phyloP scores from a whole-genome alignment of 2,113 vertebrate genomes.

The Tiliqua scincoides region DNA sequence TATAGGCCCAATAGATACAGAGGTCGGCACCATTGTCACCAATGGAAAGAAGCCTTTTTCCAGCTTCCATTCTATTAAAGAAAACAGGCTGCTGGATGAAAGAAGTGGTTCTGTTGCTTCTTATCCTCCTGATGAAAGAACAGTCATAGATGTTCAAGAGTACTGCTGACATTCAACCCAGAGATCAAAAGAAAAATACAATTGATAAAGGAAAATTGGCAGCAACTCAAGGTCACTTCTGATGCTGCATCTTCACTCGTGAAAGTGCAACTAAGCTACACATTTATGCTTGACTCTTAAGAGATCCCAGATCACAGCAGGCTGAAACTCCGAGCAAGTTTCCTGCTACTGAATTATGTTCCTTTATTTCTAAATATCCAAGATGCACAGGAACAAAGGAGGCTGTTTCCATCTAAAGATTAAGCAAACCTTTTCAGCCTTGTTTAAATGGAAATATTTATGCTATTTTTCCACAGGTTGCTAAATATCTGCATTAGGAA shows the following conservation, averaged over 20 bases:
- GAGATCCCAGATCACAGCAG: neutral
- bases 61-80: neutral
- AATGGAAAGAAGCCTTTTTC: neutral
- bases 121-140: slow-evolving; percentile 8
- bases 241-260: neutral
- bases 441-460: neutral
- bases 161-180: neutral
- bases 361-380: neutral
- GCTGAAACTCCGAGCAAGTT: neutral
- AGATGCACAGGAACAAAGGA: neutral
- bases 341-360: neutral
- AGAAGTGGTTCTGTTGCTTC: neutral
- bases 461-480: neutral
- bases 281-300: neutral
- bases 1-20: neutral
- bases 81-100: neutral
- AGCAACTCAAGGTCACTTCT: neutral
- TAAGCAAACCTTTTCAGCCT: neutral
- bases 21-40: neutral
- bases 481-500: neutral
- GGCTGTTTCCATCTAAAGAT: neutral
- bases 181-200: neutral
- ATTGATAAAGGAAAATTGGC: neutral
- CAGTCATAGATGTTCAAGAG: neutral
- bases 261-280: neutral